Percentiles rank a stretch among this genome's conserved stretches.
Conservation (phyloP, 2,113 vertebrate species). For the Triplophysa rosa region DNA sequence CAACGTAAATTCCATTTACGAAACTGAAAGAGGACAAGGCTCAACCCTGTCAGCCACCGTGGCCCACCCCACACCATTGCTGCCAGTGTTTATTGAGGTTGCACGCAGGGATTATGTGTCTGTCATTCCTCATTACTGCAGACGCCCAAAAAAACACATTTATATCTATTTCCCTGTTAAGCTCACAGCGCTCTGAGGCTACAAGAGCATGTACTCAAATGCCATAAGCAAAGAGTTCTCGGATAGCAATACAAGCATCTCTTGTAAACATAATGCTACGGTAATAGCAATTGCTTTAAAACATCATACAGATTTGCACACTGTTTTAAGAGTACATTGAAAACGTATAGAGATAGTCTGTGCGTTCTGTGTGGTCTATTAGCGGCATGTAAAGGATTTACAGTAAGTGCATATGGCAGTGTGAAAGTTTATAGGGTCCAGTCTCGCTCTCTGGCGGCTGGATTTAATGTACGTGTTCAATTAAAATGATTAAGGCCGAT, state of each 20-base stretch:
- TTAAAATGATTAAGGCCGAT: slow-evolving; percentile 75
- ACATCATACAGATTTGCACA: background rate
- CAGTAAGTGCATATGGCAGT: background rate
- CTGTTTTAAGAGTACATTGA: background rate
- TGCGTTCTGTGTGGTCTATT: background rate
- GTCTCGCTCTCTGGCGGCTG: background rate
- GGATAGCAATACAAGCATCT: background rate
- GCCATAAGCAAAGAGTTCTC: background rate
- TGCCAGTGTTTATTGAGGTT: slow-evolving; percentile 38
- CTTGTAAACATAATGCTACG: background rate
- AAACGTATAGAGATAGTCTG: background rate
- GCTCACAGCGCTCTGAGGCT: slow-evolving; percentile 18
- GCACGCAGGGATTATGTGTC: slow-evolving; percentile 37
- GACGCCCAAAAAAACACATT: slow-evolving; percentile 40
- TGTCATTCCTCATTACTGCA: slow-evolving; percentile 39
- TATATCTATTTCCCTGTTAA: slow-evolving; percentile 44
- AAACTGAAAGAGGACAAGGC: slow-evolving; percentile 60
- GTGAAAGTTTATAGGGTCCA: slow-evolving; percentile 11
- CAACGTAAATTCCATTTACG: slow-evolving; percentile 78
- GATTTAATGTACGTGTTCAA: slow-evolving; percentile 53
- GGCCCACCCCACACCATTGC: slow-evolving; percentile 29
- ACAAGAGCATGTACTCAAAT: background rate
- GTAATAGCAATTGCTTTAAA: no score
- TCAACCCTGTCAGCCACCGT: slow-evolving; percentile 44
- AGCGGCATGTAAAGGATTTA: background rate